phyloP scores from a whole-genome alignment of 2,113 vertebrate genomes.

The Aspidoscelis tigris region DNA sequence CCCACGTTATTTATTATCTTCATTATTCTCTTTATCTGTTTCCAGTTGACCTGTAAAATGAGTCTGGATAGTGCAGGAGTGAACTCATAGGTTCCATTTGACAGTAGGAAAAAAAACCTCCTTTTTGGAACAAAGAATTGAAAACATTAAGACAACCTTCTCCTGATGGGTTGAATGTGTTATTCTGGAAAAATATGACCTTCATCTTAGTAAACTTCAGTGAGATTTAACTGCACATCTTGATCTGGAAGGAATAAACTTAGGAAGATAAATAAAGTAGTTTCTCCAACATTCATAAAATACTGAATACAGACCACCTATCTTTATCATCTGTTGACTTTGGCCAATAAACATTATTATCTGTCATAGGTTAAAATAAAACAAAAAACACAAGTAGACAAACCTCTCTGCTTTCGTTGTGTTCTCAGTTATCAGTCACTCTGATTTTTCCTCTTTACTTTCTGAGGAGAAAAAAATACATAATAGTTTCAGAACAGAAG shows the following conservation, averaged over 20 bases:
- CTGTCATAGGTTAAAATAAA: neutral
- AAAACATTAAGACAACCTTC: conserved; percentile 4
- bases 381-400: too few relatives aligned
- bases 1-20: neutral
- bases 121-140: neutral
- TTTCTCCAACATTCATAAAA: conserved; percentile 8
- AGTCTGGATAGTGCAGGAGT: neutral
- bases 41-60: conserved; percentile 16
- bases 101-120: neutral
- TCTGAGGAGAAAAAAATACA: neutral
- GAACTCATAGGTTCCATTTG: conserved; percentile 1
- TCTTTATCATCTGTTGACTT: conserved; percentile 20
- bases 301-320: conserved; percentile 1
- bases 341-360: conserved; percentile 6
- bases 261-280: neutral
- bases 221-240: conserved; percentile 13
- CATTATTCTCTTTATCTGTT: conserved; percentile 24
- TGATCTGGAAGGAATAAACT: conserved; percentile 15
- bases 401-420: too few relatives aligned
- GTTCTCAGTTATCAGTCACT: too few relatives aligned
- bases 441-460: neutral
- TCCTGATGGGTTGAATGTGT: conserved; percentile 16
- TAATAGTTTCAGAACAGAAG: neutral
- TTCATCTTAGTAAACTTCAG: neutral
- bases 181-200: conserved; percentile 23